phyloP scores from a whole-genome alignment of 2,113 vertebrate species.

The Microcebus murinus region DNA sequence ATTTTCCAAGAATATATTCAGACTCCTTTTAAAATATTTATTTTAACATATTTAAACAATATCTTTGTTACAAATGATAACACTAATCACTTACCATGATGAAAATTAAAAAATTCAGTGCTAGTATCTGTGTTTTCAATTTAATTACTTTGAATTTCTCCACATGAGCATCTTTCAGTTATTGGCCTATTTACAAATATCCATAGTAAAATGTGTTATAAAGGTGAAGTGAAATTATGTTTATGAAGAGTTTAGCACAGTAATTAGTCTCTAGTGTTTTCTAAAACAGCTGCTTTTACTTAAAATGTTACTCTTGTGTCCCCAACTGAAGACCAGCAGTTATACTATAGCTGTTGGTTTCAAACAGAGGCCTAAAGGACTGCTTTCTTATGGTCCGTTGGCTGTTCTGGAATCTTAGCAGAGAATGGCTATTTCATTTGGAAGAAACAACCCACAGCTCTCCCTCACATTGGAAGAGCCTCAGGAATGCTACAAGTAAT shows the following conservation, averaged over 20 bases:
- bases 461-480: not conserved
- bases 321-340: conserved; percentile 88
- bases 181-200: not conserved
- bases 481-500: not conserved
- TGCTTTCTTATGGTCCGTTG: conserved; percentile 84
- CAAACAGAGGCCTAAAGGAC: conserved; percentile 86
- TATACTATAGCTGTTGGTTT: conserved; percentile 88
- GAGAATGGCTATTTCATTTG: conserved; percentile 84
- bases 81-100: not conserved
- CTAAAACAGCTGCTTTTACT: not conserved
- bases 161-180: not conserved
- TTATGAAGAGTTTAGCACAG: not conserved
- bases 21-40: not conserved
- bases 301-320: conserved; percentile 68
- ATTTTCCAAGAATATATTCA: not conserved
- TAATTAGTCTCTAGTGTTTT: not conserved
- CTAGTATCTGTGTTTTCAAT: not conserved
- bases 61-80: not conserved
- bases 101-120: not conserved
- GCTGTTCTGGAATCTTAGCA: conserved; percentile 79
- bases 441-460: conserved; percentile 83
- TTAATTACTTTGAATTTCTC: not conserved
- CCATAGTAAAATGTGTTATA: not conserved
- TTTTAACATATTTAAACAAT: not conserved
- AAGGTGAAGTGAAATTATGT: not conserved